Base-by-base conservation (phyloP, 2,797 vertebrate species). In the Lagodon rhomboides region DNA sequence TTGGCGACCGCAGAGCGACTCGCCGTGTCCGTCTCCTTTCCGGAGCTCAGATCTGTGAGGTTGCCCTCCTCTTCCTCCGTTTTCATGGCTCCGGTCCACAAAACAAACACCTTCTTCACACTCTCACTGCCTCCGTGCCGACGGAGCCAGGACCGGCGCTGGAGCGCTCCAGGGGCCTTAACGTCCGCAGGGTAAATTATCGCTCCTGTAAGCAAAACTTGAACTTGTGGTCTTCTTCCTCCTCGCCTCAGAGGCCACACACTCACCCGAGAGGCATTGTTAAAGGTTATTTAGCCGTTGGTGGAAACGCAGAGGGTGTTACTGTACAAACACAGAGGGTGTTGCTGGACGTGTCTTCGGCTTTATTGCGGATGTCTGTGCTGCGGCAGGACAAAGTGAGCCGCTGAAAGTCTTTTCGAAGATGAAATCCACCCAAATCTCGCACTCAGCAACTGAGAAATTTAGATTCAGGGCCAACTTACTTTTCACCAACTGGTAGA, bases 1-100 rank as follows among this genome's bases (percentile, higher is more conserved):
- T 68, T 55, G 64, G 70, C 85, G 80, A 85, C 90, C 89, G 77
- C 85, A 82, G 84, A 83, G 76, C 58, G 73, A 69, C 79, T 47
- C 59, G 78, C 89, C 59, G 55, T 44, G 59, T 75, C 54, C 62
- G 53, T 61, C n/a, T 67, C 63, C 62, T 64, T 58, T 79, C 64
- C 56, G 62, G 44, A 46, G 50, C 23, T 7, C 34, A 70, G 74
- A 68, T 84, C 49, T 59, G 38, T 70, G 58, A 78, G 51, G 49
- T 56, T 70, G 65, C 74, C 17, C 41, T 76, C 43, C 18, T 66
- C 54, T 54, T 23, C 58, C 46, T 77, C 51, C 15, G n/a, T 51
- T 34, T 73, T 50, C 63, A 56, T 55, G 51, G 69, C 56, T 81
- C 65, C 3, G 0, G 47, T 79, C 55, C 66, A 59, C 27, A 54